Conservation (phyloP, 2,797 vertebrate species). For the Bovichtus diacanthus region DNA sequence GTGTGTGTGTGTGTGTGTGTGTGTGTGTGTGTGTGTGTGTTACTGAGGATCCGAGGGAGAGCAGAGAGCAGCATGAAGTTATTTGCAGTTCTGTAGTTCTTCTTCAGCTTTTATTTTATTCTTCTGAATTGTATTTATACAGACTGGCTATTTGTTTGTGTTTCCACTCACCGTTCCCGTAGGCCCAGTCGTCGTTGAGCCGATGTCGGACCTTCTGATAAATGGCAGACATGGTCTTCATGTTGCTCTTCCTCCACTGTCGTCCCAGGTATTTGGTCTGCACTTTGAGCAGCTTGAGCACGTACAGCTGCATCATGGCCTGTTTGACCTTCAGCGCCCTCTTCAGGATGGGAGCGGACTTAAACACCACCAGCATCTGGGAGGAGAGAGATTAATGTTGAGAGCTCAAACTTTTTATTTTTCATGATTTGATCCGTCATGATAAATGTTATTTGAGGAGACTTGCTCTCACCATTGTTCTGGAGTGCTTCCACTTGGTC, state of each 20-base stretch:
- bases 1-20: too few relatives aligned
- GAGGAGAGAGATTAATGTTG: fast-evolving
- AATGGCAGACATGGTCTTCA: conserved; percentile 99
- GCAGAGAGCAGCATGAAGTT: too few relatives aligned
- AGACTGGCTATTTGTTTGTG: not conserved
- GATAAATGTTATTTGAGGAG: not conserved
- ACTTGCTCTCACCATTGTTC: conserved; percentile 90
- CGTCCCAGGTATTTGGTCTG: conserved; percentile 98
- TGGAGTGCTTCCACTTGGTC: conserved; percentile 99
- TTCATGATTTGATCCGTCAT: fast-evolving
- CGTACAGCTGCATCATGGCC: conserved; percentile 98
- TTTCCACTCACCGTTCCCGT: conserved; percentile 90
- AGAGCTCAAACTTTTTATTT: not conserved
- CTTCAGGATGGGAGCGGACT: conserved; percentile 97
- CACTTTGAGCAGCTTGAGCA: conserved; percentile 96
- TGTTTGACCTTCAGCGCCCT: conserved; percentile 97
- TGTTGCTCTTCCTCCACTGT: conserved; percentile 99
- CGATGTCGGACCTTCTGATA: conserved; percentile 98
- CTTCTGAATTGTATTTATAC: not conserved
- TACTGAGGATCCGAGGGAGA: too few relatives aligned
- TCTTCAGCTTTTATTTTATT: not conserved
- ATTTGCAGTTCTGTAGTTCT: too few relatives aligned
- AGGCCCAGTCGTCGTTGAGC: conserved; percentile 98
- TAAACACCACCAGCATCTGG: conserved; percentile 98
- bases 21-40: too few relatives aligned